Conservation (phyloP, 2,113 vertebrate species). For the Hemichromis elongatus region DNA sequence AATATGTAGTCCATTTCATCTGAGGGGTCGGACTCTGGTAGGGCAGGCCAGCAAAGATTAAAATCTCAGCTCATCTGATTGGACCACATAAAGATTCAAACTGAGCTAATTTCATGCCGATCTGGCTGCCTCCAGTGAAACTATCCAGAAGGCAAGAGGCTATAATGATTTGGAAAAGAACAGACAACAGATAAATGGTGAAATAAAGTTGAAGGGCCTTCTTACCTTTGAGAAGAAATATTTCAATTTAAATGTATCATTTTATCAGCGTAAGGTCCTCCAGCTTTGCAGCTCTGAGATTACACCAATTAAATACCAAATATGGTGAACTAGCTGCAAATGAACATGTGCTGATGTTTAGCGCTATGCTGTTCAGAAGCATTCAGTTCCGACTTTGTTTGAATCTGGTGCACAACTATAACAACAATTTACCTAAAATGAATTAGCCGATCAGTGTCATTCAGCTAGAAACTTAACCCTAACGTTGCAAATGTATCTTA, state of each 20-base stretch:
- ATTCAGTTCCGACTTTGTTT: neutral
- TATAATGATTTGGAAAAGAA: conserved; percentile 60
- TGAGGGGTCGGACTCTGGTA: conserved; percentile 55
- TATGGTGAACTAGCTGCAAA: conserved; percentile 28
- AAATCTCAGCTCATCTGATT: conserved; percentile 73
- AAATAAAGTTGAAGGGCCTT: conserved; percentile 51
- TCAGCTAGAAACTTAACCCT: neutral
- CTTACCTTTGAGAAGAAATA: conserved; percentile 64
- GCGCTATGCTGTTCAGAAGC: neutral
- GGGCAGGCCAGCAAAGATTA: conserved; percentile 64
- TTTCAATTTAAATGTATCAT: conserved; percentile 72
- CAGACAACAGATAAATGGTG: conserved; percentile 68
- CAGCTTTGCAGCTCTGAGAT: conserved; percentile 47
- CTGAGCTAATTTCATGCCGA: conserved; percentile 74
- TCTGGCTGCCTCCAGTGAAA: conserved; percentile 69
- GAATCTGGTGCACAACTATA: neutral
- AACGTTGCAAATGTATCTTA: neutral
- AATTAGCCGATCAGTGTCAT: neutral
- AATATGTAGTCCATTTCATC: conserved; percentile 73
- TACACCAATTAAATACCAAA: conserved; percentile 65
- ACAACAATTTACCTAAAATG: neutral
- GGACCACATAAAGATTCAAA: conserved; percentile 66
- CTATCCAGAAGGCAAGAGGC: conserved; percentile 55
- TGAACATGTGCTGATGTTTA: conserved; percentile 22
- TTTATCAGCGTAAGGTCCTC: conserved; percentile 59